Evolutionary conservation across 2,797 vertebrate species (phyloP).

Genomic region (Coendou prehensilis): DNA sequence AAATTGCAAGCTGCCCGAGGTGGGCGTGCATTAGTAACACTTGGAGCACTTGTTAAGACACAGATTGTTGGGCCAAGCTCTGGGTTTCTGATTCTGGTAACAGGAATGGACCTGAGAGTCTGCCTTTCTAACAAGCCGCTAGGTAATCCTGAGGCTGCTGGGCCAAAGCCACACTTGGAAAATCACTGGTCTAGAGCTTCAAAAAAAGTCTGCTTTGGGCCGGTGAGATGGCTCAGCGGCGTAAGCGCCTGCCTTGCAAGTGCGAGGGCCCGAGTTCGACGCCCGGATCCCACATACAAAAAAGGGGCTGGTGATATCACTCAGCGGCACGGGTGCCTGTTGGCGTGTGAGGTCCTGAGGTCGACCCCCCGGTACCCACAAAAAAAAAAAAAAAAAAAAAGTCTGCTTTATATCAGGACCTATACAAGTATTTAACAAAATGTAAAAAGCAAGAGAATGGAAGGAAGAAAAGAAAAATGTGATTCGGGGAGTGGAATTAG

Average conservation of each 20-base stretch:
- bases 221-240: too few species aligned
- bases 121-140: not conserved
- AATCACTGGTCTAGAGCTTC: not conserved
- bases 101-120: not conserved
- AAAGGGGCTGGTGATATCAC: too few species aligned
- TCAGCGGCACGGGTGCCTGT: too few species aligned
- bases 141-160: too few species aligned
- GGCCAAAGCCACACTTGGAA: not conserved
- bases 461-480: not conserved
- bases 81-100: not conserved
- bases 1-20: not conserved
- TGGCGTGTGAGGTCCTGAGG: too few species aligned
- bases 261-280: too few species aligned
- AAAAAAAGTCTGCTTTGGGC: not conserved
- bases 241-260: too few species aligned
- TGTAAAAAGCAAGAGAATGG: not conserved
- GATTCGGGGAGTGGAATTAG: not conserved
- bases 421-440: not conserved
- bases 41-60: accelerated
- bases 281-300: too few species aligned
- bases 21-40: not conserved
- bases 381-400: accelerated
- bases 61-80: not conserved
- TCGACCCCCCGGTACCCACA: too few species aligned
- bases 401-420: not conserved